Conservation (phyloP, 2,113 vertebrate genomes). For the Microcebus griseorufus region DNA sequence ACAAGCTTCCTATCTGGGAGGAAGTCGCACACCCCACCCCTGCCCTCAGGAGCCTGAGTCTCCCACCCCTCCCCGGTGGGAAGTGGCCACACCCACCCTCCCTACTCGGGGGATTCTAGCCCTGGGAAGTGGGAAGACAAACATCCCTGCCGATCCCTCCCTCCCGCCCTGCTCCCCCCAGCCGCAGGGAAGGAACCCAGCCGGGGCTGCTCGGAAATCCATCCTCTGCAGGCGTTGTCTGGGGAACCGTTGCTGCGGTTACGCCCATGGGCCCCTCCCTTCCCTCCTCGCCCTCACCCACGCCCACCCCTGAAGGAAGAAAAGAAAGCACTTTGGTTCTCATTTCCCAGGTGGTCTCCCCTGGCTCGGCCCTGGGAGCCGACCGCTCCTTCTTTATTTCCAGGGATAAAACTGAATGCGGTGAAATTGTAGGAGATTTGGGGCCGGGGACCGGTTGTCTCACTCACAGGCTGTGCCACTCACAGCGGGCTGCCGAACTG, state of each 20-base stretch:
- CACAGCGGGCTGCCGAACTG: too few species aligned
- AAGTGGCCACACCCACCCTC: constrained; percentile 64
- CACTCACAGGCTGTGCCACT: neutral
- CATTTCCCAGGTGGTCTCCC: neutral
- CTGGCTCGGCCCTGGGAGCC: neutral
- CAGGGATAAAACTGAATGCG: neutral
- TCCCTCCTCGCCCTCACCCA: neutral
- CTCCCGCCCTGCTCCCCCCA: constrained; percentile 40
- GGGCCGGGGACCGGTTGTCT: neutral
- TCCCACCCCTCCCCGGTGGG: constrained; percentile 50
- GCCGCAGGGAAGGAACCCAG: constrained; percentile 30
- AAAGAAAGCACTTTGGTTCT: neutral
- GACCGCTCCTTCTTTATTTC: neutral
- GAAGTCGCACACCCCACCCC: constrained; percentile 57
- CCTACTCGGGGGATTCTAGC: constrained; percentile 56
- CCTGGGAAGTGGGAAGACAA: constrained; percentile 77
- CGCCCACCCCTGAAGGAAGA: neutral
- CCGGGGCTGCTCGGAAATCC: neutral
- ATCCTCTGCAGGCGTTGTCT: neutral
- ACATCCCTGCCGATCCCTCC: constrained; percentile 45
- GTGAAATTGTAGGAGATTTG: accelerated
- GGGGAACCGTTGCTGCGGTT: neutral
- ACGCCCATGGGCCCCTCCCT: neutral
- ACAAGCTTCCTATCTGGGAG: constrained; percentile 70
- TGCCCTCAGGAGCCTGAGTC: neutral